Base-by-base conservation (phyloP, 2,888 invertebrate species). In the Idaea aversata region DNA sequence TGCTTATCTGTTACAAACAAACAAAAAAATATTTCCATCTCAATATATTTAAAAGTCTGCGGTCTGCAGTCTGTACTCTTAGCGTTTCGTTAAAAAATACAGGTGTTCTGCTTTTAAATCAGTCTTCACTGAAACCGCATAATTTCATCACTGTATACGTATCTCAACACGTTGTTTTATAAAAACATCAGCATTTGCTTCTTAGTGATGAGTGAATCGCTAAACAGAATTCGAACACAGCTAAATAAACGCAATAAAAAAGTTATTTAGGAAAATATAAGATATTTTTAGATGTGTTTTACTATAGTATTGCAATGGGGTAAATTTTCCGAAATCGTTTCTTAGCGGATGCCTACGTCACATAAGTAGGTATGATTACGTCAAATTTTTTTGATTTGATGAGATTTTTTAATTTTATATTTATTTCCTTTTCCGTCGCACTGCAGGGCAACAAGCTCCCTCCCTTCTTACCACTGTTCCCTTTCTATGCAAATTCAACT, bases 161-260 rank as follows among this genome's bases (percentile, higher is more conserved):
- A 64, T 66, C 66, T 61, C 69, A 70, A 67, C 65, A 70, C 67
- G 65, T 73, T 63, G 16, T 67, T 57, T 61, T 68, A 68, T 72
- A 68, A 75, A 71, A 69, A 72, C 64, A 64, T 75, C 71, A 71
- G 64, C 73, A 63, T 25, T 34, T 13, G 47, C 47, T 67, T 67
- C 68, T 67, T 61, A 65, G 65, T 68, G 70, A 67, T 70, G 66
- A 72, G 68, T 67, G 72, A 72, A 68, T 72, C 68, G 68, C 63
- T 47, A 10, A 13, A 47, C 13, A 47, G 13, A 47, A 10, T 10
- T 47, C 47, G 47, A 7, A 4, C 13, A 47, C 10, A 47, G 13
- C 7, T 10, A 47, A 7, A 47, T 47, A 13, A 13, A 10, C 47
- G 47, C 13, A 47, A 47, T 47, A 47, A 47, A 10, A 10, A 47